phyloP scores from a whole-genome alignment of 2,888 invertebrate species.

The Apoda limacodes region DNA sequence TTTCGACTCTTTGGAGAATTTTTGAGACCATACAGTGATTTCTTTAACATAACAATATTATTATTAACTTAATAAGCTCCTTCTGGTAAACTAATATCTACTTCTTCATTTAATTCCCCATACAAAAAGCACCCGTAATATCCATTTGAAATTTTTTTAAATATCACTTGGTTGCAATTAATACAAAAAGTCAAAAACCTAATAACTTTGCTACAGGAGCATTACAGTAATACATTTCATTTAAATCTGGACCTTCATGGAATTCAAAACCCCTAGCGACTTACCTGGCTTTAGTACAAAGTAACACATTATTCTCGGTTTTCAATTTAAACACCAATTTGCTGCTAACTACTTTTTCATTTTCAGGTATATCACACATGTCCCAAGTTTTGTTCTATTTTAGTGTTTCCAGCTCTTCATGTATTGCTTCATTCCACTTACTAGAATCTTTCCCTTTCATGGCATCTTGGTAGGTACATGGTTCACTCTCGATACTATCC shows the following conservation, averaged over 20 bases:
- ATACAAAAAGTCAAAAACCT: no score
- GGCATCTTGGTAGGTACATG: conserved; percentile 15
- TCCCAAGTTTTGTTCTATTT: conserved; percentile 14
- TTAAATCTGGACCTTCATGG: no score
- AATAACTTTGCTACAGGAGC: no score
- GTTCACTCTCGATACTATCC: conserved; percentile 7
- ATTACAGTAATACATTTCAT: no score
- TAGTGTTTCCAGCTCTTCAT: no score
- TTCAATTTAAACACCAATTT: conserved; percentile 23
- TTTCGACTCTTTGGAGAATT: no score
- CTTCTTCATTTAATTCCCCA: conserved; percentile 13
- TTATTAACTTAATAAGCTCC: conserved; percentile 8
- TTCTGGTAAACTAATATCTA: conserved; percentile 15
- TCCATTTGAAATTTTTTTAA: conserved; percentile 16
- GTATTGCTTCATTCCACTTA: no score
- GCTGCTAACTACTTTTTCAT: conserved; percentile 13
- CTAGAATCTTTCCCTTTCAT: no score
- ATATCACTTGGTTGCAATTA: no score
- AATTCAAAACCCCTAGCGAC: no score
- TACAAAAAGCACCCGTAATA: conserved; percentile 17
- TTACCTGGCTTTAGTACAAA: conserved; percentile 14
- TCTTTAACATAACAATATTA: conserved; percentile 17
- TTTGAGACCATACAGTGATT: conserved; percentile 16
- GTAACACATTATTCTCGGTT: conserved; percentile 3
- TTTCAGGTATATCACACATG: conserved; percentile 5